A percentile compares a stretch with the other conserved stretches of the same genome.
Conservation (phyloP, 2,797 vertebrate species). For the Alosa sapidissima region DNA sequence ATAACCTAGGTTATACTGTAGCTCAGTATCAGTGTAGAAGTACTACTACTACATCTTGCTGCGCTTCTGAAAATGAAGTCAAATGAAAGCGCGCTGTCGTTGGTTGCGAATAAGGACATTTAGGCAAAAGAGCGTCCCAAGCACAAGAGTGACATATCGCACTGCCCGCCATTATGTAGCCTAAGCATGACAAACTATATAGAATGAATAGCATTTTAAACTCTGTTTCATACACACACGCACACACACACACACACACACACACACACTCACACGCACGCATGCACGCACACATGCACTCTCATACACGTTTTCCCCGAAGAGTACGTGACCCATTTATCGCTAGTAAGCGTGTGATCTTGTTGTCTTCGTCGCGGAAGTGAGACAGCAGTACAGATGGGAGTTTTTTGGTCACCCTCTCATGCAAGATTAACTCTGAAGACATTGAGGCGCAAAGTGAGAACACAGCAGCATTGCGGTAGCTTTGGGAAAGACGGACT, state of each 20-base stretch:
- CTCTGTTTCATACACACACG: background rate
- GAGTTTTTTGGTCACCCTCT: conserved; percentile 14
- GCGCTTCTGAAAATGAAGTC: background rate
- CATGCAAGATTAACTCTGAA: conserved; percentile 11
- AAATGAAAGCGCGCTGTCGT: background rate
- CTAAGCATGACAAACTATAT: background rate
- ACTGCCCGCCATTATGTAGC: background rate
- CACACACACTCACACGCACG: background rate
- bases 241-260: background rate
- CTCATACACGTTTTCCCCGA: conserved; percentile 15
- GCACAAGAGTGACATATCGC: background rate
- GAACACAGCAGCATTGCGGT: background rate
- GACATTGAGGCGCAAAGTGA: background rate
- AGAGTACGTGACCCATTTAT: conserved; percentile 27
- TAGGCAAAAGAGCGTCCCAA: background rate
- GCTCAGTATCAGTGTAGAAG: background rate
- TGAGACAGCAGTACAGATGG: conserved; percentile 17
- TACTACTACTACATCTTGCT: background rate
- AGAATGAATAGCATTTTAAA: background rate
- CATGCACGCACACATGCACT: background rate
- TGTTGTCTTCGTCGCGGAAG: background rate
- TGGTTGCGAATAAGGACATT: background rate
- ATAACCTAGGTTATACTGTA: background rate
- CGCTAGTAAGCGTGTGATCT: conserved; percentile 12
- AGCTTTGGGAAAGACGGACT: background rate